Base-by-base conservation (phyloP, 1,140 invertebrate species). In the Atta texana region DNA sequence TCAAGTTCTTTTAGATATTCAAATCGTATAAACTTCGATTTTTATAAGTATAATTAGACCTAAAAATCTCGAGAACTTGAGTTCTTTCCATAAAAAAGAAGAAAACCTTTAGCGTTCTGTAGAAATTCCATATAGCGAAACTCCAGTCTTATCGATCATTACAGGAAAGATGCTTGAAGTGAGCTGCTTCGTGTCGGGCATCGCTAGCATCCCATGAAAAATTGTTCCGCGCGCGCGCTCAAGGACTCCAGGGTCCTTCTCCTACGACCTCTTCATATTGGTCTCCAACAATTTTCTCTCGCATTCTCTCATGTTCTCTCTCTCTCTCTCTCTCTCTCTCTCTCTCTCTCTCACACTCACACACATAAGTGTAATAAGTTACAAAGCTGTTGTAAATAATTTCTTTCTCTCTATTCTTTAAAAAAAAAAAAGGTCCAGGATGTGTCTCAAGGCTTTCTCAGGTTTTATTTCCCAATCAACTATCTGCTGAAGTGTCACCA, bases 391-490 rank as follows among this genome's bases (percentile, higher is more conserved):
- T 87, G 85, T 87, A 72, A 75, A 64, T 88, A 85, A 84, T 82
- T 77, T 87, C 69, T 80, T 75, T 86, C 86, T 84, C 63, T 89
- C 78, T 89, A 87, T 85, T 44, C 57, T 61, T 71, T 78, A 92
- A 91, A 84, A 92, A 92, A 44, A 31, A 93, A 93, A 94, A 94
- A 93, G 92, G 91, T 93, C 86, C 89, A 92, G 88, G 87, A 92
- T 92, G 90, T 91, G 88, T 93, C 91, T 94, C 91, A 94, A 94
- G 93, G 93, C 94, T 94, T 94, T 94, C 93, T 88, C 88, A 94
- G 92, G 91, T 92, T 94, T 94, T 94, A 94, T 95, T 94, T 93
- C 91, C 93, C 92, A 93, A 94, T 94, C 92, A 95, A 94, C 92
- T 93, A 89, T 93, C 91, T 92, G 84, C 92, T 93, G 92, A 93